Evolutionary conservation across 2,797 vertebrate genomes (phyloP), one percentile per base, ranked within the genome.

Genomic region (Notamacropus eugenii): DNA sequence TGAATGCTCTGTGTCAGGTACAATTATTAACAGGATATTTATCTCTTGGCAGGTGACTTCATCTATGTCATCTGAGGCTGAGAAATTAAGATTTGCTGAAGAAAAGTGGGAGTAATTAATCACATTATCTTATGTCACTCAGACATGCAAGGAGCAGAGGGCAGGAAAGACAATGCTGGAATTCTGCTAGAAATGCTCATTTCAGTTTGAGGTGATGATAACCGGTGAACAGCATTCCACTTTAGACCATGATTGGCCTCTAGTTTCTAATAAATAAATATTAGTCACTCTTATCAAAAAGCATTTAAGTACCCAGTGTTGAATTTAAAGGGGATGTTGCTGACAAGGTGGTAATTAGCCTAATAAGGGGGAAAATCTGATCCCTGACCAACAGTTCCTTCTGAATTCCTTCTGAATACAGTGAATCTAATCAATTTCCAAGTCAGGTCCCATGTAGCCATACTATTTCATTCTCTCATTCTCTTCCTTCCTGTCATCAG

Each of bases 91-190:
- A 96, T 97, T 97, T 97, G 59, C 57, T 95, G 57, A 97, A 97
- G 93, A 93, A 95, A 98, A 97, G 96, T 96, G 93, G 96, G 55
- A 93, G 92, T 59, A 95, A 97, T 97, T 96, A 96, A 97, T 98
- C 96, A 94, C 3, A 58, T 96, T 96, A 92, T 57, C 54, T 95
- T 93, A 50, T 92, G 55, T 92, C 82, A 96, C 29, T 96, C 28
- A 87, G 67, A 95, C 40, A 94, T 31, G 94, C 91, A 96, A 97
- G 50, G 96, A 97, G 31, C 93, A 96, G 90, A 96, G 57, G 96
- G 31, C 54, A 95, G 82, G 28, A 56, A 95, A 93, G 93, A n/a
- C 92, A 56, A 93, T 95, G n/a, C 55, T 90, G 50, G 19, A 95
- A 93, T 93, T 19, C 1, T 91, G 40, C 58, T 96, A 52, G 67